phyloP scores from a whole-genome alignment of 2,113 vertebrate genomes.

The Prionailurus viverrinus region DNA sequence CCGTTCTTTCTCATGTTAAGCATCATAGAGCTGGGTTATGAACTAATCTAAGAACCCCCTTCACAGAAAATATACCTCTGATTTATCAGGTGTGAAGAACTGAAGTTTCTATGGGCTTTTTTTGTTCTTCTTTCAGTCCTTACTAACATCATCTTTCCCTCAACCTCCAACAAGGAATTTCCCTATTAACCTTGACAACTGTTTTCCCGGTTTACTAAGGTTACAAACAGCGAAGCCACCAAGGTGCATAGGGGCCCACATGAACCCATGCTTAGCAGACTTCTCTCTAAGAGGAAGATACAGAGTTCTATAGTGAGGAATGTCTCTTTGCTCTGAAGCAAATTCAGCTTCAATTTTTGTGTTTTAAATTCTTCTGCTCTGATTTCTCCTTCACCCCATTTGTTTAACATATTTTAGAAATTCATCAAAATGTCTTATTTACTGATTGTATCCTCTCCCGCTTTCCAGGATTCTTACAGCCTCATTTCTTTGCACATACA shows the following conservation, averaged over 20 bases:
- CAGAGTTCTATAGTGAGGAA: not conserved
- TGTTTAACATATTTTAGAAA: not conserved
- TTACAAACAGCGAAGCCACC: not conserved
- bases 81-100: not conserved
- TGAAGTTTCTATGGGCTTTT: not conserved
- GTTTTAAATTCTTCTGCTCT: not conserved
- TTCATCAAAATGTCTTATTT: slow-evolving; percentile 17
- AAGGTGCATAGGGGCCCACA: not conserved
- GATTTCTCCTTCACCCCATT: not conserved
- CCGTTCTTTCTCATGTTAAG: not conserved
- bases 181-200: not conserved
- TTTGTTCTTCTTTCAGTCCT: not conserved
- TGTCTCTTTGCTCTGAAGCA: not conserved
- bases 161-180: not conserved
- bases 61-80: not conserved
- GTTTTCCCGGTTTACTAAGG: not conserved
- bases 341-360: not conserved
- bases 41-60: not conserved
- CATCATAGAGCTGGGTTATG: not conserved
- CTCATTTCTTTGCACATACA: not conserved
- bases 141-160: not conserved
- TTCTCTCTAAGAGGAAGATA: not conserved
- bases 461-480: not conserved
- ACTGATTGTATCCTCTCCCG: not conserved
- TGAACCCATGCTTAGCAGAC: not conserved